Conservation (phyloP, 2,113 vertebrate species). For the Psephotus haematonotus region DNA sequence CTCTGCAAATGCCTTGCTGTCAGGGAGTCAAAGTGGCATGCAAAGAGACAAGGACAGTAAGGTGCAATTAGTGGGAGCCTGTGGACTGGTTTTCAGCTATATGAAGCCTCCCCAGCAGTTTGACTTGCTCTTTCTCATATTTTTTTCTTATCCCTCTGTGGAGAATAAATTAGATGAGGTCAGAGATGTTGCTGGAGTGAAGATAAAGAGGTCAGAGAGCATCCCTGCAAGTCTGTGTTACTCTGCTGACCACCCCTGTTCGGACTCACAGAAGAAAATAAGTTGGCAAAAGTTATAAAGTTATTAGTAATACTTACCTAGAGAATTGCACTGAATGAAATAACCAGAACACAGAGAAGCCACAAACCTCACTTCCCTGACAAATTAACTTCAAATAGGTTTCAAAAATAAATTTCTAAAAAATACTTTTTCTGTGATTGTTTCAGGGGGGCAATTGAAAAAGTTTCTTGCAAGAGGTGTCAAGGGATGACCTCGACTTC, state of each 20-base stretch:
- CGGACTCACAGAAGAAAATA: neutral
- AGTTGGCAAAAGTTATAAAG: neutral
- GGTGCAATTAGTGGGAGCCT: neutral
- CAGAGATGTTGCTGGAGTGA: neutral
- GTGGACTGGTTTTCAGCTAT: neutral
- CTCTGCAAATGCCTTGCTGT: neutral
- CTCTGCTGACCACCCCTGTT: neutral
- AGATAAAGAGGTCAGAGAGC: neutral
- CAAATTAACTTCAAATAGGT: neutral
- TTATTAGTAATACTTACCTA: neutral
- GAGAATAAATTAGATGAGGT: neutral
- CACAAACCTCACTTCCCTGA: no score
- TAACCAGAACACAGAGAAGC: neutral
- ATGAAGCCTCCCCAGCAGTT: neutral
- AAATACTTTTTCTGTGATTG: neutral
- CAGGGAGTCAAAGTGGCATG: neutral
- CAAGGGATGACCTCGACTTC: neutral
- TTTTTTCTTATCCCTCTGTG: neutral
- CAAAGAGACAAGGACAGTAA: neutral
- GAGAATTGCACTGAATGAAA: neutral
- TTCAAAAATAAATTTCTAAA: neutral
- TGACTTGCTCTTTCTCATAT: neutral
- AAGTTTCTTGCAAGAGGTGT: neutral
- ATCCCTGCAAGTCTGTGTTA: neutral
- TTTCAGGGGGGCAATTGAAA: neutral